Base-by-base conservation (phyloP, 2,888 invertebrate species). In the Tipula lateralis region DNA sequence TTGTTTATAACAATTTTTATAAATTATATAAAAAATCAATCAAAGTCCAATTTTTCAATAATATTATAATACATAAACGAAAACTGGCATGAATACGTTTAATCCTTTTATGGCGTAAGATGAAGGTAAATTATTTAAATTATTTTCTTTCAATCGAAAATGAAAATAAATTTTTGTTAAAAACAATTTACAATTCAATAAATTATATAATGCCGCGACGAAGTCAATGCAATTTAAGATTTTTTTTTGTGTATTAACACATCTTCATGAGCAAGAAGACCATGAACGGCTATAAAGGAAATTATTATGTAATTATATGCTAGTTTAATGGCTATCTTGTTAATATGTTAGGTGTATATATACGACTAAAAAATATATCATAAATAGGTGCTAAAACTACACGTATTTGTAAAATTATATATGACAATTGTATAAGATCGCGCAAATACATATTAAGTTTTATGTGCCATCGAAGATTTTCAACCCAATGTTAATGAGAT, bases 71-170 rank as follows among this genome's bases (percentile, higher is more conserved):
- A 66, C 66, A 66, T 66, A 66, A 44, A 44, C 44, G n/a, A 44
- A 44, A 66, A 66, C 12, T 66, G 66, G 24, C 66, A 66, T 66
- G 66, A 19, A 24, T 24, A 24, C 16, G 66, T 2, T 66, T 66
- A 24, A 66, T 66, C 66, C 66, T 66, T 66, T 66, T 66, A 66
- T 24, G 66, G 66, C 66, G 7, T 24, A 66, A 19, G 66, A 9
- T 24, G 66, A 66, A 24, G 66, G 66, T 66, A 66, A 50, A 50
- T 50, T 24, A 66, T 66, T 19, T 66, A 66, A 50, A 50, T 50
- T 24, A 24, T 66, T 66, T 66, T 66, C 66, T 66, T 66, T 66
- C 66, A 66, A 66, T 66, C 66, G 24, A 66, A 66, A 66, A 66
- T 66, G 66, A 66, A 24, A 66, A 66, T 66, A 66, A 66, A 66